A percentile compares a stretch with the other conserved stretches of the same genome.
Evolutionary conservation across 2,113 vertebrate species (phyloP).

Genomic region (Seriola rivoliana): DNA sequence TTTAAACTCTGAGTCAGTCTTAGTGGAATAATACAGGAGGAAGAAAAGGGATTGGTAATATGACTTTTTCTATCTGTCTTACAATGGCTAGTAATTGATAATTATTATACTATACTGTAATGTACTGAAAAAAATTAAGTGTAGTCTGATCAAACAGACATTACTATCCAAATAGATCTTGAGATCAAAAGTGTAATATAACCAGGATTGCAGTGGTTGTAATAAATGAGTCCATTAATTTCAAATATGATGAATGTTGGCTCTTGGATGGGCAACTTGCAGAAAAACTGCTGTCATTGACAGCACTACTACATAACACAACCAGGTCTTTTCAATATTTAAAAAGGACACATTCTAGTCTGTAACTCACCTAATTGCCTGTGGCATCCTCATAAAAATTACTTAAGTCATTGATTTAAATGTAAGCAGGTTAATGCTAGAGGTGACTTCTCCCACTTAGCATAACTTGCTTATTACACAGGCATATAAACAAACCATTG

Average conservation of each 20-base stretch:
- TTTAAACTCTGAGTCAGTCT: background rate
- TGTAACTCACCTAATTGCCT: conserved; percentile 65
- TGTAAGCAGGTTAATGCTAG: conserved; percentile 81
- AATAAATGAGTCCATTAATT: conserved; percentile 45
- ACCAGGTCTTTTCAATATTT: conserved; percentile 45
- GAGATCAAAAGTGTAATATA: conserved; percentile 18
- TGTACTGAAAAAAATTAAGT: background rate
- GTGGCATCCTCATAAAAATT: conserved; percentile 78
- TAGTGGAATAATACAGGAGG: too few species aligned
- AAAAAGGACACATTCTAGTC: conserved; percentile 59
- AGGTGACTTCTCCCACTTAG: conserved; percentile 75
- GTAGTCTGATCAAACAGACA: conserved; percentile 20
- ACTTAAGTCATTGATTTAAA: conserved; percentile 84
- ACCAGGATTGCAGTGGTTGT: background rate
- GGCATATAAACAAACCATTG: conserved; percentile 83
- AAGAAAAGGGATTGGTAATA: background rate
- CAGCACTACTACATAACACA: conserved; percentile 47
- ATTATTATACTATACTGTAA: background rate
- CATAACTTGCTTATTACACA: conserved; percentile 82
- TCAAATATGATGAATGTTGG: conserved; percentile 41
- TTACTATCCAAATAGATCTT: conserved; percentile 5
- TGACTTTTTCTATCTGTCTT: background rate
- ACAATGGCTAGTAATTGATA: background rate
- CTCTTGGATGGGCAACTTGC: conserved; percentile 38
- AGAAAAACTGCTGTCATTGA: conserved; percentile 34